Evolutionary conservation across 1,140 invertebrate genomes (phyloP).

Genomic region (Potamilus streckersoni): DNA sequence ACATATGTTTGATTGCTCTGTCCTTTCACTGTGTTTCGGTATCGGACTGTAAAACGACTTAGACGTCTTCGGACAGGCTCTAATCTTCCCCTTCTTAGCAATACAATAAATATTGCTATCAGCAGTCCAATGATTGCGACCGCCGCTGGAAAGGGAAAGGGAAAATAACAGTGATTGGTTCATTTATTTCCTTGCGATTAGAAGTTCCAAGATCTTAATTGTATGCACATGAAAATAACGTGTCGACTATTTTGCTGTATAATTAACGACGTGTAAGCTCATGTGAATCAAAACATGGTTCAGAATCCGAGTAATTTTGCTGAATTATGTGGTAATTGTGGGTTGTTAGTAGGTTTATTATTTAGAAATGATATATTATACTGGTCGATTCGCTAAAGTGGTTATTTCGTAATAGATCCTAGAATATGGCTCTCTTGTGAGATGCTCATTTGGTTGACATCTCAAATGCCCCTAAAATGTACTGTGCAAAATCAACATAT

Average conservation of each 20-base stretch:
- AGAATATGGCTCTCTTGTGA: too few relatives aligned
- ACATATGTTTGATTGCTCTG: neutral
- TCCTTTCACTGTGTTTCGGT: neutral
- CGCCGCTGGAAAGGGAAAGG: slow-evolving; percentile 1
- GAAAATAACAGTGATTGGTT: neutral
- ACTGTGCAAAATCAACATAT: too few relatives aligned
- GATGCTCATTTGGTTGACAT: too few relatives aligned
- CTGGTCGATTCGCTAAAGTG: too few relatives aligned
- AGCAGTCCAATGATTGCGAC: slow-evolving; percentile 17
- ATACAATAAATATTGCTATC: slow-evolving; percentile 13
- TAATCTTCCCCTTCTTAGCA: slow-evolving; percentile 16
- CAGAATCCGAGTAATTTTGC: neutral
- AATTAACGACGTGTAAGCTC: too few relatives aligned
- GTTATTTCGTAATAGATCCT: too few relatives aligned
- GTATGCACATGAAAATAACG: too few relatives aligned
- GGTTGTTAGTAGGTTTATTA: neutral
- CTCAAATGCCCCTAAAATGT: too few relatives aligned
- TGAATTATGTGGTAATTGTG: neutral
- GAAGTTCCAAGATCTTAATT: neutral
- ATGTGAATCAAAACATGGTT: too few relatives aligned
- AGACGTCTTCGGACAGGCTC: slow-evolving; percentile 18
- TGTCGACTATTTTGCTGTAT: too few relatives aligned
- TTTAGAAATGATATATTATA: neutral
- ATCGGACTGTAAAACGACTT: slow-evolving; percentile 10
- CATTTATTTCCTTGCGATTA: slow-evolving; percentile 8